Percentiles rank a stretch among this genome's conserved stretches.
Evolutionary conservation across 2,888 invertebrate species (phyloP).

Genomic region (Congeria kusceri): DNA sequence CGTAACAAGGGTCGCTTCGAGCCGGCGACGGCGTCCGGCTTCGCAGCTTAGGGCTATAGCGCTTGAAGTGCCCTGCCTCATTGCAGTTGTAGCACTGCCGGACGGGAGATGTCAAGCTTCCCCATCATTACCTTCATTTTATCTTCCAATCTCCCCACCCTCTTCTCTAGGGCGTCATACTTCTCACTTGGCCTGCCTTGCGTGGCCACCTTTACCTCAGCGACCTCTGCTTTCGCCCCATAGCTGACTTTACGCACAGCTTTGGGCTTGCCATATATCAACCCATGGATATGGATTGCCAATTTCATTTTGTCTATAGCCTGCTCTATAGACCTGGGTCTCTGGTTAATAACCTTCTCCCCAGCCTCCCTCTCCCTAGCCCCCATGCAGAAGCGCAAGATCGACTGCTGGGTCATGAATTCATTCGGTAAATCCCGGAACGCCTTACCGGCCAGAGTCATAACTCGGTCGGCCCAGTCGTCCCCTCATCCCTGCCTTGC

Average conservation of each 20-base stretch:
- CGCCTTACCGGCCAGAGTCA: slow-evolving; percentile 17
- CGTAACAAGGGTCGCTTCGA: not conserved
- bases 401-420: slow-evolving; percentile 4
- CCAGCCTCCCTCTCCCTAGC: slow-evolving; percentile 27
- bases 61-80: no score
- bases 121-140: not conserved
- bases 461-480: slow-evolving; percentile 30
- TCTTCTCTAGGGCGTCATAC: no score
- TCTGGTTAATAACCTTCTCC: slow-evolving; percentile 10
- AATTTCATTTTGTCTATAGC: slow-evolving; percentile 24
- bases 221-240: not conserved
- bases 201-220: not conserved
- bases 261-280: not conserved
- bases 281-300: slow-evolving; percentile 2
- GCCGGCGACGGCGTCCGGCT: not conserved
- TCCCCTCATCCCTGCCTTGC: slow-evolving; percentile 7
- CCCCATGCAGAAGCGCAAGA: slow-evolving; percentile 16
- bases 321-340: slow-evolving; percentile 16
- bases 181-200: no score
- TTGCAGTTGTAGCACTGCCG: no score
- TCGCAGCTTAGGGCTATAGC: no score
- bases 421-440: slow-evolving; percentile 19
- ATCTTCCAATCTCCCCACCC: not conserved
- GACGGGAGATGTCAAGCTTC: not conserved
- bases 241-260: not conserved